phyloP scores from a whole-genome alignment of 1,140 invertebrate genomes.

The Cydia strobilella region DNA sequence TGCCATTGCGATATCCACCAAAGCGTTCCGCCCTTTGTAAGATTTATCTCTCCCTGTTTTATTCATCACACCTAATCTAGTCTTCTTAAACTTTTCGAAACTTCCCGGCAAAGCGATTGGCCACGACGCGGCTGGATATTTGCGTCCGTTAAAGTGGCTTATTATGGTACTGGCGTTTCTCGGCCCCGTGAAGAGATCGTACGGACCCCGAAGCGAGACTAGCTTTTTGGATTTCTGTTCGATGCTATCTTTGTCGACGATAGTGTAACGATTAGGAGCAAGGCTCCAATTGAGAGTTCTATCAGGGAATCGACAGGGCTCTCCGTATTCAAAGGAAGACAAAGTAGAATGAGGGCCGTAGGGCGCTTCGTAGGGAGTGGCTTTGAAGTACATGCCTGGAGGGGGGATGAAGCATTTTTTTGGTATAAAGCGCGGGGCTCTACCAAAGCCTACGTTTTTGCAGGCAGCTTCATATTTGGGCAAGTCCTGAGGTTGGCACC shows the following conservation, averaged over 20 bases:
- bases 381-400: conserved; percentile 64
- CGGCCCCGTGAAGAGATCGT: conserved; percentile 66
- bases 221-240: conserved; percentile 63
- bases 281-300: conserved; percentile 57
- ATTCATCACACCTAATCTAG: conserved; percentile 63
- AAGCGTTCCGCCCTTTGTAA: conserved; percentile 56
- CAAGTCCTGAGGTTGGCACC: conserved; percentile 49
- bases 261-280: conserved; percentile 63
- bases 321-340: conserved; percentile 64
- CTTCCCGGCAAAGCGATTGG: conserved; percentile 54
- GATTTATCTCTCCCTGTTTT: conserved; percentile 59
- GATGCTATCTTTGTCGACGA: conserved; percentile 61
- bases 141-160: conserved; percentile 61
- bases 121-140: conserved; percentile 56
- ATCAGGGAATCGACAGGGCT: conserved; percentile 66
- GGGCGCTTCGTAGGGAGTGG: conserved; percentile 52
- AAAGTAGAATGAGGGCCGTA: conserved; percentile 58
- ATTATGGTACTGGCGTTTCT: conserved; percentile 59
- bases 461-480: conserved; percentile 53
- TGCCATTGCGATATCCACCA: conserved; percentile 63
- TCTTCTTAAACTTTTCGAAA: conserved; percentile 61
- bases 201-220: conserved; percentile 63
- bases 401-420: conserved; percentile 49
- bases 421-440: conserved; percentile 49
- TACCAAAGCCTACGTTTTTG: conserved; percentile 64